These are phyloP conservation scores for Ceryle rudis DNA, from an alignment of 2,797 vertebrate species.

Conservation along the genomic window DNA sequence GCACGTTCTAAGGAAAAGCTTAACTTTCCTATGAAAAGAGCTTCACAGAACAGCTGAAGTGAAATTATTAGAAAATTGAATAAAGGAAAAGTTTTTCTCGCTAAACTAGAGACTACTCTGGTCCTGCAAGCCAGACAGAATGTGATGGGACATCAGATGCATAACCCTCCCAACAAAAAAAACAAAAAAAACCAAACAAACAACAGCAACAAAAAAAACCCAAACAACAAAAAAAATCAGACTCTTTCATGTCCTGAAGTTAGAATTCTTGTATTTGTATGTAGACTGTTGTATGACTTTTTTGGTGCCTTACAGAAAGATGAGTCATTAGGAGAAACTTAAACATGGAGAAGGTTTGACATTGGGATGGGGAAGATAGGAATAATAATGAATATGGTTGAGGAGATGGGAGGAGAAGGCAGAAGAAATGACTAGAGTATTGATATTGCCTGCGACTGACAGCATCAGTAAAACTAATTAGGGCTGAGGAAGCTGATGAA, in stretches of 20 bases:
- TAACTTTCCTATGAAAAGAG: not conserved
- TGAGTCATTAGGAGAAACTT: constrained; percentile 2
- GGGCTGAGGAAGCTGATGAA: constrained; percentile 3
- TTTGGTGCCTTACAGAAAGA: not conserved
- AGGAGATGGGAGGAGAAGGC: constrained; percentile 14
- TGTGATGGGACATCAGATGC: not conserved
- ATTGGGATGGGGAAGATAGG: not conserved
- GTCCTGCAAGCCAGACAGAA: not conserved
- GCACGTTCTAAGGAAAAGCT: not conserved
- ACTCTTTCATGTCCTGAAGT: not conserved
- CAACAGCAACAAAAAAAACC: not conserved
- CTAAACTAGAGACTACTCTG: not conserved
- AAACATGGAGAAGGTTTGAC: not conserved
- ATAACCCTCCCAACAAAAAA: not conserved
- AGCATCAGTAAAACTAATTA: constrained; percentile 44
- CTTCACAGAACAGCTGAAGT: not conserved
- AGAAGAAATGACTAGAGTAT: not conserved
- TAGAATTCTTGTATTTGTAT: not conserved
- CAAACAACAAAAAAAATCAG: not conserved
- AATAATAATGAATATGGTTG: constrained; percentile 7
- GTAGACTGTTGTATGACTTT: not conserved
- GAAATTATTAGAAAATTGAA: not conserved
- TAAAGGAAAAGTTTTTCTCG: not conserved
- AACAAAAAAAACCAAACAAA: not conserved
- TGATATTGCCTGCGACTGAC: not conserved